Base-by-base conservation (phyloP, 2,113 vertebrate genomes). In the Naja naja region DNA sequence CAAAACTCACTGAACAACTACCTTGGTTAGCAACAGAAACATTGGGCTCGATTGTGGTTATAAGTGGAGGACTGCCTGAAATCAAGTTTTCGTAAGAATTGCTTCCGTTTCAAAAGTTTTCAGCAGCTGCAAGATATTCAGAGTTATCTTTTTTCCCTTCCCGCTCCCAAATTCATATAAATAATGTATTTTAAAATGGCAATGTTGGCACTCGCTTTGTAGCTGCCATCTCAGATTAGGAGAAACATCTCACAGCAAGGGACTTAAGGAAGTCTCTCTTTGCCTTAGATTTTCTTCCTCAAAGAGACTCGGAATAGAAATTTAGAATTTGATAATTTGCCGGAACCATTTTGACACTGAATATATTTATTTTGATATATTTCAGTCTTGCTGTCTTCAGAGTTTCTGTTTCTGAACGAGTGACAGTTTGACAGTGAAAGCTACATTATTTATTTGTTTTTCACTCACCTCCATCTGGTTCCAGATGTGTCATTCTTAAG, bases 151-250 rank as follows among this genome's bases (percentile, higher is more conserved):
- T 4, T 95, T 96, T 0, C 5, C 1, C 34, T 25, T 0, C 2
- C 18, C 1, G 47, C 8, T 49, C 47, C 14, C 25, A 89, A 94
- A 95, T 94, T 45, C 94, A 89, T 93, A 94, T 94, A 93, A 96
- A 95, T 92, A 95, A 93, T 95, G 60, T 94, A 92, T 96, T 97
- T 96, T 94, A 91, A 96, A 96, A 95, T 95, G 94, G 93, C 95
- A 93, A 49, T 56, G 91, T 93, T 91, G 94, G 95, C 96, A 91
- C 85, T 96, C 89, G 88, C 97, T 96, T 95, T 89, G 94, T 95
- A 96, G 92, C 95, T 97, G 95, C 96, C 96, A 96, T 94, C 88
- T 97, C 88, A 45, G 90, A 91, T 96, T 94, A 97, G 95, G 90
- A 95, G 93, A 96, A 93, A 95, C 92, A 96, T 94, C 94, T 96